Conservation (phyloP, 2,888 invertebrate species). For the Pterostichus madidus region DNA sequence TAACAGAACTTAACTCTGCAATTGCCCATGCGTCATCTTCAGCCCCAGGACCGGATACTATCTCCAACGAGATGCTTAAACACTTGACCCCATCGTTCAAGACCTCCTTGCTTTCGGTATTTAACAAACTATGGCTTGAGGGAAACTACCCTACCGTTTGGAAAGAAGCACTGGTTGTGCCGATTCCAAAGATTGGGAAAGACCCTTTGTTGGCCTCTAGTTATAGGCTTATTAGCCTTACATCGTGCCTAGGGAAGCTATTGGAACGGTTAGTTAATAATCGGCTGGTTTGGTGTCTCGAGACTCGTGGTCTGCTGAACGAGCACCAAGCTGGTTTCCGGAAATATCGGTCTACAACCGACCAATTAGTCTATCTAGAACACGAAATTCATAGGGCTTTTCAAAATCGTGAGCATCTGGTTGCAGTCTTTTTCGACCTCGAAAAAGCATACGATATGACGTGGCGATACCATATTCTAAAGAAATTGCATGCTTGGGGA, state of each 20-base stretch:
- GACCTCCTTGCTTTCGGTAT: not conserved
- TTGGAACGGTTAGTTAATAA: not conserved
- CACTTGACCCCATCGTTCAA: not conserved
- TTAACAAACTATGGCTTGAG: too few species aligned
- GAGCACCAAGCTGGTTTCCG: constrained; percentile 22
- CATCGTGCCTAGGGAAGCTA: constrained; percentile 3
- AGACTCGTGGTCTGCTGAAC: not conserved
- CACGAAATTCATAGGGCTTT: not conserved
- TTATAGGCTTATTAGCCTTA: constrained; percentile 10
- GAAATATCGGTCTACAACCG: constrained; percentile 51
- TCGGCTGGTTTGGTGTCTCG: not conserved
- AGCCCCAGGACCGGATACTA: not conserved
- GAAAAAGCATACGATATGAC: constrained; percentile 30
- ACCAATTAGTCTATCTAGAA: constrained; percentile 8
- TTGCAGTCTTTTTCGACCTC: constrained; percentile 15
- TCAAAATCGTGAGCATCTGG: constrained; percentile 13
- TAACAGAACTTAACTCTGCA: too few species aligned
- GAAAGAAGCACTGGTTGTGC: constrained; percentile 11
- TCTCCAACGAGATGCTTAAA: constrained; percentile 2
- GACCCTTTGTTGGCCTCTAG: not conserved
- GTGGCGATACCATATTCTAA: constrained; percentile 10
- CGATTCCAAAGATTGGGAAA: constrained; percentile 2
- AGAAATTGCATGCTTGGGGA: constrained; percentile 1
- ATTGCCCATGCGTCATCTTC: too few species aligned
- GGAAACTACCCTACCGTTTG: not conserved